Base-by-base conservation (phyloP, 2,797 vertebrate species). In the Tadarida brasiliensis region DNA sequence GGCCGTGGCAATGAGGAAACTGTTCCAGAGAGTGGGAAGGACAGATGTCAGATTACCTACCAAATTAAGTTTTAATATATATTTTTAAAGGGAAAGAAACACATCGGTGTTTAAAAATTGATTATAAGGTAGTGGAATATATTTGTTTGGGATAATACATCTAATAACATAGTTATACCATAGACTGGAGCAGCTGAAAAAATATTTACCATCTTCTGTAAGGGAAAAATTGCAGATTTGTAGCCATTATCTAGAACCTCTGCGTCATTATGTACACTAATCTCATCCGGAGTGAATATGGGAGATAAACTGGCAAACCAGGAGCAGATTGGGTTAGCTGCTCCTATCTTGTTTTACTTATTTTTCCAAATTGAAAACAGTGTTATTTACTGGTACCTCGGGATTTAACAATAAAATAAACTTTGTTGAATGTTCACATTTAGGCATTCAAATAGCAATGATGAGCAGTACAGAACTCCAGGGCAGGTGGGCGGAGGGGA, bases 301-400 rank as follows among this genome's bases (percentile, higher is more conserved):
- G 71, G 44, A 93, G 93, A 57, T 54, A 78, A 87, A 11, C 2
- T 82, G 16, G 59, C 28, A 57, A 47, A 54, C 24, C 17, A 24
- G 30, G 30, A 91, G 15, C 19, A 17, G 33, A 51, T 7, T 19
- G n/a, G 5, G 14, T 71, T 56, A 63, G 87, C 33, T 35, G 39
- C 44, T 97, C 20, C 59, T 59, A 6, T 87, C 47, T 85, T 39
- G 11, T 76, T 91, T 94, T 73, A 80, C 91, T 90, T 70, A 35
- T 93, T 96, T 95, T 95, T 94, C 68, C 57, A 82, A 26, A 90
- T 30, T 94, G 87, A 84, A 95, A 90, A 56, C 12, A n/a, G 10
- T 78, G 19, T 84, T 35, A 19, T 39, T 94, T 87, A 59, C 12
- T 39, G 19, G 44, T 67, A 77, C 33, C 39, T 91, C 39, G 57